Conservation (phyloP, 1,140 invertebrate species). For the Antheraea pernyi region DNA sequence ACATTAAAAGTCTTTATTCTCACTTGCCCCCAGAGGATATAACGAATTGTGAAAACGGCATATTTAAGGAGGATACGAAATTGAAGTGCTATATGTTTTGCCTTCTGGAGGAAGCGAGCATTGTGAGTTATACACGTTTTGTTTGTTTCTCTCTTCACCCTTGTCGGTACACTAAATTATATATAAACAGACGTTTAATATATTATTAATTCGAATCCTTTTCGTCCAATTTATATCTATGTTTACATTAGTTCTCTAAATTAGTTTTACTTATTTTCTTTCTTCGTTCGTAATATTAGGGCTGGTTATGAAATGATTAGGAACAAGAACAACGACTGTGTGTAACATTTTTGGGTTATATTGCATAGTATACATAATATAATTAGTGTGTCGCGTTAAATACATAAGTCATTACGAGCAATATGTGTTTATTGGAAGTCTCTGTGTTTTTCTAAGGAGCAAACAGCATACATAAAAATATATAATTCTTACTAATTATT, state of each 20-base stretch:
- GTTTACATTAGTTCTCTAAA: constrained; percentile 2
- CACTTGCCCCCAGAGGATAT: constrained; percentile 74
- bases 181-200: constrained; percentile 43
- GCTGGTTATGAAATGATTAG: no score
- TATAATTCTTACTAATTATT: no score
- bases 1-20: constrained; percentile 59
- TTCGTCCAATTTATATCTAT: constrained; percentile 21
- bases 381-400: no score
- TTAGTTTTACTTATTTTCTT: background rate
- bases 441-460: no score
- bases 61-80: constrained; percentile 76
- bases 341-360: no score
- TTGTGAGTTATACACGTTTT: constrained; percentile 64
- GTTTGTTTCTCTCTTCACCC: constrained; percentile 42
- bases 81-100: constrained; percentile 80
- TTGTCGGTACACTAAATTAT: constrained; percentile 31
- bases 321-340: no score
- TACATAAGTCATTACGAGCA: no score
- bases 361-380: no score
- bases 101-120: constrained; percentile 73
- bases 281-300: background rate
- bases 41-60: constrained; percentile 76
- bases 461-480: no score
- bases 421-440: no score
- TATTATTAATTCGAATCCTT: constrained; percentile 47